Evolutionary conservation across 2,113 vertebrate species (phyloP).

Genomic region (Promerops cafer): DNA sequence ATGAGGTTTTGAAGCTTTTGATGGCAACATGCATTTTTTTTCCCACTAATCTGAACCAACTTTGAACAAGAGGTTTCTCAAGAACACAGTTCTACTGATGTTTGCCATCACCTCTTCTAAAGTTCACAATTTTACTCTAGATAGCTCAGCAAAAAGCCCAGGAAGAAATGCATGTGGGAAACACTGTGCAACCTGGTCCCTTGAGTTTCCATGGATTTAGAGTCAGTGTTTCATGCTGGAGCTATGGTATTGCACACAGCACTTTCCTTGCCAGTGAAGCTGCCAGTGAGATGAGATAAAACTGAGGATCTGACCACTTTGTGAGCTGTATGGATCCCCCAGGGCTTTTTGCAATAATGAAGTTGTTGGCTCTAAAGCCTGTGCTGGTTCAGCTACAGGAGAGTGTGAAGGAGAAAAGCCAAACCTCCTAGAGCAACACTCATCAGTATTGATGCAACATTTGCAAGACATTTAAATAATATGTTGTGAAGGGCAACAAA

Average conservation of each 20-base stretch:
- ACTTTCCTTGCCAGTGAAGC: background rate
- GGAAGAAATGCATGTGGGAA: background rate
- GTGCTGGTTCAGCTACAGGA: background rate
- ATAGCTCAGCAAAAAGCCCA: background rate
- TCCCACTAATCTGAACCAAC: background rate
- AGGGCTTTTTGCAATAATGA: background rate
- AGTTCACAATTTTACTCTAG: background rate
- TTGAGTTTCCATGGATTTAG: background rate
- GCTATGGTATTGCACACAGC: background rate
- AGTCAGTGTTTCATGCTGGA: background rate
- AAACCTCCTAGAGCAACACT: background rate
- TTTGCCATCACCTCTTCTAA: background rate
- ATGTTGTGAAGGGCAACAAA: background rate
- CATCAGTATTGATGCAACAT: background rate
- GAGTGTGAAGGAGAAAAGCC: constrained; percentile 22
- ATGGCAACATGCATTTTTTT: background rate
- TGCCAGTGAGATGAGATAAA: constrained; percentile 1
- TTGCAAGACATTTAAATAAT: background rate
- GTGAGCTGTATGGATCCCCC: background rate
- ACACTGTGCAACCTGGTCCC: background rate
- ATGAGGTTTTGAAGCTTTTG: background rate
- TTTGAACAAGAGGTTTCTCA: background rate
- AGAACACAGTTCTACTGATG: background rate
- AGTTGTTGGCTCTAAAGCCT: background rate
- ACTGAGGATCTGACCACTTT: background rate